A percentile compares a stretch with the other conserved stretches of the same genome.
Evolutionary conservation across 2,113 vertebrate species (phyloP).

Genomic region (Pholis gunnellus): DNA sequence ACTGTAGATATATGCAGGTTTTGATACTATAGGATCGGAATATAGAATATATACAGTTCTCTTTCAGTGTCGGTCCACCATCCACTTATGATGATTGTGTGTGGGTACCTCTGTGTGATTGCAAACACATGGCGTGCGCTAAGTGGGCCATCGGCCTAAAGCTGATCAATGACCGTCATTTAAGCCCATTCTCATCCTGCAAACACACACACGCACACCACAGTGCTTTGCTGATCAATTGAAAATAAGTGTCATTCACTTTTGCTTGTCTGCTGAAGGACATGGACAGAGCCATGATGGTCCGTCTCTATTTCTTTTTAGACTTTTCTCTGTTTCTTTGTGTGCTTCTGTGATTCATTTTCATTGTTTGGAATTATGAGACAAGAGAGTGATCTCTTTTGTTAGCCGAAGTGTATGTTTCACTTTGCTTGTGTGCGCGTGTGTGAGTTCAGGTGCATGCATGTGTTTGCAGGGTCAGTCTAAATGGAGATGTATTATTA

Average conservation of each 20-base stretch:
- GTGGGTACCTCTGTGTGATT: slow-evolving; percentile 64
- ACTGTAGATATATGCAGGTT: neutral
- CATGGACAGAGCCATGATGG: slow-evolving; percentile 4
- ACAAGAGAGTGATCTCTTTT: slow-evolving; percentile 59
- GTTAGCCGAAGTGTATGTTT: slow-evolving; percentile 43
- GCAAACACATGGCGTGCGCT: slow-evolving; percentile 75
- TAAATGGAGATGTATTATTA: slow-evolving; percentile 82
- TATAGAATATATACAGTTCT: neutral
- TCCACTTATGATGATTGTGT: slow-evolving; percentile 43
- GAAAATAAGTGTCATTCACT: slow-evolving; percentile 78
- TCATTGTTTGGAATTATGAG: slow-evolving; percentile 27
- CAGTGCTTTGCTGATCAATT: slow-evolving; percentile 80
- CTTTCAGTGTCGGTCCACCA: slow-evolving; percentile 29
- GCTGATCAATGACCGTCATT: slow-evolving; percentile 82
- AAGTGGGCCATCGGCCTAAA: slow-evolving; percentile 79
- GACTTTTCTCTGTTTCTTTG: slow-evolving; percentile 29
- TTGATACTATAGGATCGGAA: neutral
- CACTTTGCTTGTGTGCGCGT: slow-evolving; percentile 16
- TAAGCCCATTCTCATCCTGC: slow-evolving; percentile 76
- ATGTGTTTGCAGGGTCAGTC: slow-evolving; percentile 56
- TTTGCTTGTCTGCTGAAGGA: slow-evolving; percentile 57
- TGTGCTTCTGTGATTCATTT: slow-evolving; percentile 25
- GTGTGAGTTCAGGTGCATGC: slow-evolving; percentile 26
- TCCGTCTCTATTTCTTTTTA: slow-evolving; percentile 9
- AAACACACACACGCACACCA: slow-evolving; percentile 69